These are phyloP conservation scores for Cynaeus angustus DNA, from an alignment of 2,888 invertebrate species.

Conservation along the genomic window DNA sequence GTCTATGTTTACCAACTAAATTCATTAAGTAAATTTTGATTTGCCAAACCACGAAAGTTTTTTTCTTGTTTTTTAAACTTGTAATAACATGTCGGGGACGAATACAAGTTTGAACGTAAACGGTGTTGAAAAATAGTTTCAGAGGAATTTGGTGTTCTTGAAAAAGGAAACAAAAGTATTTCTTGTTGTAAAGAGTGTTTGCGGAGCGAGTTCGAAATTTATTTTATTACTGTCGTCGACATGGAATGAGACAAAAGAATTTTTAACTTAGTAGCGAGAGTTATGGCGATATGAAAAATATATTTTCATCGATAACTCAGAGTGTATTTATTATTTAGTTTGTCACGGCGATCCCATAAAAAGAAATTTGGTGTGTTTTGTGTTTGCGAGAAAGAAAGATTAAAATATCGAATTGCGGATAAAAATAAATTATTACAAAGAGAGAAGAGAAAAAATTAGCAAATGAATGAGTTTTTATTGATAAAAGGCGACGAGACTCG, in stretches of 20 bases:
- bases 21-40: too few species aligned
- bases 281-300: slow-evolving; percentile 37
- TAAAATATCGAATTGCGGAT: too few species aligned
- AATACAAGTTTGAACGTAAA: slow-evolving; percentile 17
- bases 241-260: slow-evolving; percentile 47
- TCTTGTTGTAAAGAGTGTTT: slow-evolving; percentile 37
- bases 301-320: slow-evolving; percentile 41
- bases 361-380: too few species aligned
- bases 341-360: too few species aligned
- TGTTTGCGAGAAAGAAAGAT: too few species aligned
- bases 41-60: too few species aligned
- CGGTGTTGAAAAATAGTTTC: slow-evolving; percentile 36
- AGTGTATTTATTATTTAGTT: slow-evolving; percentile 32
- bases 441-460: neutral
- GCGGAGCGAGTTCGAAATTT: slow-evolving; percentile 41
- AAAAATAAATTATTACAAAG: neutral
- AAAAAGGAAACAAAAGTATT: slow-evolving; percentile 37
- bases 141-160: slow-evolving; percentile 30
- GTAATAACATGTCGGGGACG: neutral
- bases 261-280: slow-evolving; percentile 42
- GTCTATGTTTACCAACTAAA: neutral
- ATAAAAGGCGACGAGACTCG: slow-evolving; percentile 6
- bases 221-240: slow-evolving; percentile 46
- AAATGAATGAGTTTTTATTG: slow-evolving; percentile 16
- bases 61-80: too few species aligned